Conservation (phyloP, 2,888 invertebrate species). For the Coenonympha glycerion region DNA sequence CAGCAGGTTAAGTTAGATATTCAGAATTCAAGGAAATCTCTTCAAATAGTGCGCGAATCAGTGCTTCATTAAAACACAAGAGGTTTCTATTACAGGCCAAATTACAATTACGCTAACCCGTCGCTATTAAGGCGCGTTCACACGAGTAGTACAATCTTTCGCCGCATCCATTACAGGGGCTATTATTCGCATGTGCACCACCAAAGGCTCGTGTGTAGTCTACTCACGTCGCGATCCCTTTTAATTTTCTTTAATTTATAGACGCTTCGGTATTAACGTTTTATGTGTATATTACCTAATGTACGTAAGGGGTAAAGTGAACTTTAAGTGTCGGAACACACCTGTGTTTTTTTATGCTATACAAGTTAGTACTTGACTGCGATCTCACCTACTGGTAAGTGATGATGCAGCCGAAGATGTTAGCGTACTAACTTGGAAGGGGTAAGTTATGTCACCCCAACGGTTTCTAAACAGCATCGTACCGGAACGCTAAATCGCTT, state of each 20-base stretch:
- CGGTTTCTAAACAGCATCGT: too few species aligned
- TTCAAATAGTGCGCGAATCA: background rate
- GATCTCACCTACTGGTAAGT: too few species aligned
- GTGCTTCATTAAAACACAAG: conserved; percentile 4
- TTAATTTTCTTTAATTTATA: conserved; percentile 11
- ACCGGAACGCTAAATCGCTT: too few species aligned
- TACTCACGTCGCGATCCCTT: conserved; percentile 6
- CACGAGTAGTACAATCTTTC: conserved; percentile 9
- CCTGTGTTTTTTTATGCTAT: too few species aligned
- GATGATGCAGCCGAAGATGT: too few species aligned
- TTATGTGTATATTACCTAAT: background rate
- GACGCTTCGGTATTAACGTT: background rate
- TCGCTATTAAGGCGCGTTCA: conserved; percentile 4
- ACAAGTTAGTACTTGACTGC: too few species aligned
- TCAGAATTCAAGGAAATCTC: too few species aligned
- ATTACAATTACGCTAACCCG: conserved; percentile 11
- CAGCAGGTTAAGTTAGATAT: too few species aligned
- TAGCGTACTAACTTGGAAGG: too few species aligned
- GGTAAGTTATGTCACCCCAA: too few species aligned
- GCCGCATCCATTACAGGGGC: conserved; percentile 9
- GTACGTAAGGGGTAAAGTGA: too few species aligned
- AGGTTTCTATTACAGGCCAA: conserved; percentile 1
- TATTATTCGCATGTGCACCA: conserved; percentile 9
- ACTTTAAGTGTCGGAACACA: too few species aligned
- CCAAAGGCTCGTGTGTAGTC: conserved; percentile 1